Conservation (phyloP, 2,113 vertebrate species). For the Syngnathus typhle region DNA sequence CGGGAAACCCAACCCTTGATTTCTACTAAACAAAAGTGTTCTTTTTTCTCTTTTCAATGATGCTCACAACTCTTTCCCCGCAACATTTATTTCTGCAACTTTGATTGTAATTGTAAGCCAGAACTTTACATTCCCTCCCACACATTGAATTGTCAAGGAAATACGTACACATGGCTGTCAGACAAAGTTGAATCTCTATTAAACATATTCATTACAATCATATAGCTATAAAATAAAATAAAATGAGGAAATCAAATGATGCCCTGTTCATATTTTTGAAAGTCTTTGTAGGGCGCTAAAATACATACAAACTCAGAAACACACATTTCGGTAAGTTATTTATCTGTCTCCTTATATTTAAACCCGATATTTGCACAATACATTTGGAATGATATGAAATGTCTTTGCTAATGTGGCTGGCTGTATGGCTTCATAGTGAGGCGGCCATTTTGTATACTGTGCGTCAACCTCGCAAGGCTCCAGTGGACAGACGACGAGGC, state of each 20-base stretch:
- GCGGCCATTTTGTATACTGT: neutral
- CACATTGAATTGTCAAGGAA: conserved; percentile 39
- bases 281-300: neutral
- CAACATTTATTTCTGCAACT: conserved; percentile 5
- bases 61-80: conserved; percentile 16
- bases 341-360: too few relatives aligned
- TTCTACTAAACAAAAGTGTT: neutral
- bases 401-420: neutral
- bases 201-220: conserved; percentile 37
- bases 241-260: neutral
- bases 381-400: neutral
- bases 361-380: neutral
- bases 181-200: conserved; percentile 7
- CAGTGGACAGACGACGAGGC: neutral
- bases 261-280: neutral
- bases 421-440: neutral
- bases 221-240: conserved; percentile 15
- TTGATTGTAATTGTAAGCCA: conserved; percentile 29
- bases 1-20: conserved; percentile 8
- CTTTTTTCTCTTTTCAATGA: conserved; percentile 9
- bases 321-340: too few relatives aligned
- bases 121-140: conserved; percentile 32
- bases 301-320: neutral
- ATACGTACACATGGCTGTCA: conserved; percentile 37
- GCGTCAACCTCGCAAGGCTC: neutral